These are phyloP conservation scores for Cheilosia vulpina DNA, from an alignment of 2,888 invertebrate species.

Conservation along the genomic window DNA sequence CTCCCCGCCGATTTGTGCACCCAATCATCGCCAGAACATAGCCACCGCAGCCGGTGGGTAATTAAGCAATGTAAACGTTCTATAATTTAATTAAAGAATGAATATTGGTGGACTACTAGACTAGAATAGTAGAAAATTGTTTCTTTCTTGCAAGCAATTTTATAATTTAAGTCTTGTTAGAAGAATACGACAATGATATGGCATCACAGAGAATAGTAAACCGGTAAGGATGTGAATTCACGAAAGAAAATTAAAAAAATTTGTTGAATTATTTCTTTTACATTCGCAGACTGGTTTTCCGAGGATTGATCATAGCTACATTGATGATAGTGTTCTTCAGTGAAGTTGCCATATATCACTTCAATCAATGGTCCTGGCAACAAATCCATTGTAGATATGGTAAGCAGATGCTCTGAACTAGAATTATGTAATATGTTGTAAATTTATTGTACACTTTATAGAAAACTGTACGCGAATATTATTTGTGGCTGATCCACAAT, in stretches of 20 bases:
- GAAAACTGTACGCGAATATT: constrained; percentile 87
- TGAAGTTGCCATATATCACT: constrained; percentile 81
- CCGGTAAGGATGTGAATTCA: constrained; percentile 39
- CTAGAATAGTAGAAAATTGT: constrained; percentile 26
- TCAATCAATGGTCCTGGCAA: constrained; percentile 81
- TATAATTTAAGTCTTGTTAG: neutral
- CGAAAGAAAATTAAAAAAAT: neutral
- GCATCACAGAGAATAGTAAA: constrained; percentile 60
- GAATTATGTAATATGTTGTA: neutral
- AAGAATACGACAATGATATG: constrained; percentile 51
- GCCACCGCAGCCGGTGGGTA: constrained; percentile 1
- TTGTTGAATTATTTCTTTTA: neutral
- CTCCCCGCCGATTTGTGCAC: neutral
- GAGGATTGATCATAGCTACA: constrained; percentile 79
- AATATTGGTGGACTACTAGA: constrained; percentile 50
- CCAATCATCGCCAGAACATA: neutral
- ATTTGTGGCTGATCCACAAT: constrained; percentile 95
- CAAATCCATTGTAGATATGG: constrained; percentile 81
- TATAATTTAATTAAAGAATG: constrained; percentile 70
- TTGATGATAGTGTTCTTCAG: constrained; percentile 81
- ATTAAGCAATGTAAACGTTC: constrained; percentile 44
- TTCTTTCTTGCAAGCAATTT: constrained; percentile 5
- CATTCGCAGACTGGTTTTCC: constrained; percentile 79
- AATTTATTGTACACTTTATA: constrained; percentile 71
- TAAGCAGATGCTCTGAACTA: constrained; percentile 69